A percentile compares a stretch with the other conserved stretches of the same genome.
These are phyloP conservation scores for Pomacea maculata DNA, from an alignment of 1,140 invertebrate species.

Conservation along the genomic window DNA sequence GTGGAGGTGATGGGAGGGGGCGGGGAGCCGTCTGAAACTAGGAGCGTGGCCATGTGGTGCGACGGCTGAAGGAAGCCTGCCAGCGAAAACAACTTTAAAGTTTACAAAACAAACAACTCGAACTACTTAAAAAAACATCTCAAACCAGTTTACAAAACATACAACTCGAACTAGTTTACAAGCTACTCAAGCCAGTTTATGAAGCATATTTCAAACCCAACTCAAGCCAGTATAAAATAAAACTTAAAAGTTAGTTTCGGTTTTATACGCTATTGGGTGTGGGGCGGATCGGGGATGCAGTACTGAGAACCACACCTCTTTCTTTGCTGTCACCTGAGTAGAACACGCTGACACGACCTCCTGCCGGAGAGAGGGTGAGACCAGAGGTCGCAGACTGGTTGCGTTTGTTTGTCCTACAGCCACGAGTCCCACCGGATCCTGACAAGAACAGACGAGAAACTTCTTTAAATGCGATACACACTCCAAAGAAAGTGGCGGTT, in stretches of 20 bases:
- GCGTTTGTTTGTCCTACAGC: not conserved
- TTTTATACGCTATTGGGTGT: too few relatives aligned
- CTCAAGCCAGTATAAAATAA: not conserved
- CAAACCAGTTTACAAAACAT: not conserved
- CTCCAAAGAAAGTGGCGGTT: not conserved
- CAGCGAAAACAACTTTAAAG: not conserved
- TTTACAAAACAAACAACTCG: not conserved
- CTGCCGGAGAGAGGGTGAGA: not conserved
- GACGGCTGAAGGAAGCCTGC: constrained; percentile 15
- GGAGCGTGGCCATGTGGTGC: not conserved
- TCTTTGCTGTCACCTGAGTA: constrained; percentile 9
- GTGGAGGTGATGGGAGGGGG: not conserved
- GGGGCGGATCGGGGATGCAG: too few relatives aligned
- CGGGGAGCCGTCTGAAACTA: not conserved
- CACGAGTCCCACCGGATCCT: not conserved
- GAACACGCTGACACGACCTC: not conserved
- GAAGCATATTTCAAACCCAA: too few relatives aligned
- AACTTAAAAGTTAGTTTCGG: too few relatives aligned
- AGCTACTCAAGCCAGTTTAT: not conserved
- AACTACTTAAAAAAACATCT: not conserved
- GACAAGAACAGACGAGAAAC: not conserved
- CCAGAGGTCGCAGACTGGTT: not conserved
- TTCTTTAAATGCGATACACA: not conserved
- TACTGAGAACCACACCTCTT: not conserved
- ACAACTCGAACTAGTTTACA: not conserved